Percentiles rank a stretch among this genome's conserved stretches.
Conservation (phyloP, 1,140 invertebrate genomes). For the Rhagoletis pomonella region DNA sequence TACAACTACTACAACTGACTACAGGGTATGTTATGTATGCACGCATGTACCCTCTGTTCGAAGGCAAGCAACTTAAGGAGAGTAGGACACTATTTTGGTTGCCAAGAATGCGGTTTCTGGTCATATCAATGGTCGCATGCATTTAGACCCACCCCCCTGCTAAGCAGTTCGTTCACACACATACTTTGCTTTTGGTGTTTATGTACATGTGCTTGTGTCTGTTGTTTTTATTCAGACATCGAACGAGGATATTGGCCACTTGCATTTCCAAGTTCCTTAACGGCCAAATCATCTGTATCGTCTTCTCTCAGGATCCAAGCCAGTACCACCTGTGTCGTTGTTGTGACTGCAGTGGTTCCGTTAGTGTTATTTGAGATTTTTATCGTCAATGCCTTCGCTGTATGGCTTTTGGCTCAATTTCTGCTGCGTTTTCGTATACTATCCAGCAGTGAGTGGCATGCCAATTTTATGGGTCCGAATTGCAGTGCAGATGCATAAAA, state of each 20-base stretch:
- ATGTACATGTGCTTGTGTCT: background rate
- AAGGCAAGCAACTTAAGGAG: background rate
- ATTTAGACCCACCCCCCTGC: background rate
- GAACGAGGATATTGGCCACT: background rate
- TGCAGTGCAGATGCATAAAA: slow-evolving; percentile 39
- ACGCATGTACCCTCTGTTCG: background rate
- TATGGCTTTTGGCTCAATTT: slow-evolving; percentile 70
- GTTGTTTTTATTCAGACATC: background rate
- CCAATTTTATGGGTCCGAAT: slow-evolving; percentile 8
- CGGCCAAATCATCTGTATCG: background rate
- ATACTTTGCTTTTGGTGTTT: background rate
- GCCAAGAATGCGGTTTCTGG: background rate
- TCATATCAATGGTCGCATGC: background rate
- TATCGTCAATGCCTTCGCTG: slow-evolving; percentile 61
- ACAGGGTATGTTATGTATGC: background rate
- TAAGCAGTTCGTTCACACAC: background rate
- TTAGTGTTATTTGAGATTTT: slow-evolving; percentile 70
- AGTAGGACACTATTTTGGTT: background rate
- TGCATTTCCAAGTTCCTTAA: background rate
- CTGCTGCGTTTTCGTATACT: slow-evolving; percentile 31
- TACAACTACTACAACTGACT: too few species aligned
- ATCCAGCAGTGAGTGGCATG: background rate
- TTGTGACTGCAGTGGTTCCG: background rate
- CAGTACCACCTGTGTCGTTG: background rate
- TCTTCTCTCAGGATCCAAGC: background rate